These are phyloP conservation scores for Pyrgus malvae DNA, from an alignment of 2,888 invertebrate species.

Conservation along the genomic window DNA sequence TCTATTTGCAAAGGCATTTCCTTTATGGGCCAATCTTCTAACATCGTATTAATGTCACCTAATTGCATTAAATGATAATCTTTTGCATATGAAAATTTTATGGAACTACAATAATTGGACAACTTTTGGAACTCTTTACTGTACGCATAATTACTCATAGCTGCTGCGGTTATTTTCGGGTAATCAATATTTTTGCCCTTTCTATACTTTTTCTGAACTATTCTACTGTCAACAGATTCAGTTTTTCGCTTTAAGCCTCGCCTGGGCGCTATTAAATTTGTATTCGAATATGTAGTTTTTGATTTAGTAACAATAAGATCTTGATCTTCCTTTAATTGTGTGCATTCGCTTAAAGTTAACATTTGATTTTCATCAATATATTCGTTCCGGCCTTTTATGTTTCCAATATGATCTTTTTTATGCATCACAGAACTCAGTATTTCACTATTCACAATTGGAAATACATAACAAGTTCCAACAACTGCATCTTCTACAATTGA, in stretches of 20 bases:
- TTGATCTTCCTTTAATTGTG: constrained; percentile 31
- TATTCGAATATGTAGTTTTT: constrained; percentile 51
- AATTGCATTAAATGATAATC: constrained; percentile 60
- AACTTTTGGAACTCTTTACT: constrained; percentile 56
- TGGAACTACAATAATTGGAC: constrained; percentile 57
- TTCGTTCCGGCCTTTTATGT: no score
- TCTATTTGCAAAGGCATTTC: constrained; percentile 15
- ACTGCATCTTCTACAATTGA: constrained; percentile 53
- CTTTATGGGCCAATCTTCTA: constrained; percentile 60
- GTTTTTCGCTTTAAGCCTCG: constrained; percentile 57
- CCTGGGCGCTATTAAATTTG: constrained; percentile 30
- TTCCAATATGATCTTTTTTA: neutral
- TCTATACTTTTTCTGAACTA: constrained; percentile 52
- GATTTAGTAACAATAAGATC: constrained; percentile 49
- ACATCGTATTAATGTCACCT: constrained; percentile 50
- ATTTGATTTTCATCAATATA: no score
- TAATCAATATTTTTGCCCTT: constrained; percentile 69
- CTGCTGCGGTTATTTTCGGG: constrained; percentile 47
- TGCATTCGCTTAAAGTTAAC: no score
- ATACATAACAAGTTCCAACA: constrained; percentile 51
- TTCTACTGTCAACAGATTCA: constrained; percentile 45
- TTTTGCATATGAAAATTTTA: constrained; percentile 66
- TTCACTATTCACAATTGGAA: constrained; percentile 40
- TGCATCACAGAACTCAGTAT: neutral
- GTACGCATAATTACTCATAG: constrained; percentile 49